Conservation (phyloP, 1,140 invertebrate genomes). For the Diuraphis noxia region DNA sequence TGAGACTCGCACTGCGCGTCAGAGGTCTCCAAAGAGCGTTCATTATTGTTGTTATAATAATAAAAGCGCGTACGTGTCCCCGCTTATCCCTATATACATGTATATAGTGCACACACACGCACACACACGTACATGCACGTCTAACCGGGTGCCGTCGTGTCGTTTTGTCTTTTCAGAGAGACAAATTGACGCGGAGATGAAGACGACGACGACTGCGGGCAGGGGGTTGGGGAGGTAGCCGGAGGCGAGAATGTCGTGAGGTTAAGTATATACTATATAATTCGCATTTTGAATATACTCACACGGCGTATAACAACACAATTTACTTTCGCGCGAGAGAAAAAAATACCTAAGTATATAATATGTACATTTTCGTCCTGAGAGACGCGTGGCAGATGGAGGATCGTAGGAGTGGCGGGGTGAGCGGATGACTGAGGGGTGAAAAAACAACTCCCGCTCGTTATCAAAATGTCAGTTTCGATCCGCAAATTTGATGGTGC, state of each 20-base stretch:
- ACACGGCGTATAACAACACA: background rate
- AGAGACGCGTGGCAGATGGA: background rate
- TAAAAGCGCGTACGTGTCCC: slow-evolving; percentile 29
- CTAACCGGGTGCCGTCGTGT: background rate
- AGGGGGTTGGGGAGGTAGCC: background rate
- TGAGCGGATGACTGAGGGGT: background rate
- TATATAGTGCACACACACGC: background rate
- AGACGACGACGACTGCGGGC: background rate
- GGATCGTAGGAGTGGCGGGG: background rate
- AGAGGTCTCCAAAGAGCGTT: slow-evolving; percentile 17
- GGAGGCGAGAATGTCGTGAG: background rate
- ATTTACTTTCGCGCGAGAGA: slow-evolving; percentile 10
- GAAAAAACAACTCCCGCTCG: background rate
- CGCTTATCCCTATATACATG: background rate
- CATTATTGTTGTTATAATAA: slow-evolving; percentile 20
- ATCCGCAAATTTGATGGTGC: background rate
- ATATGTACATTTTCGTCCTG: background rate
- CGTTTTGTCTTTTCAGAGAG: slow-evolving; percentile 39
- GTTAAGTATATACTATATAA: background rate
- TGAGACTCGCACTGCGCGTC: slow-evolving; percentile 37
- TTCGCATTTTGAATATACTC: background rate
- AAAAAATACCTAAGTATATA: background rate
- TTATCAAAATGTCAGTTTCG: slow-evolving; percentile 35
- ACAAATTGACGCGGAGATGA: slow-evolving; percentile 34
- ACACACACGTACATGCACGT: background rate